Evolutionary conservation across 37 sponge, comb jelly and placozoan genomes (phyloP), one percentile per base, ranked within the genome.

Genomic region (Eunapius fragilis): DNA sequence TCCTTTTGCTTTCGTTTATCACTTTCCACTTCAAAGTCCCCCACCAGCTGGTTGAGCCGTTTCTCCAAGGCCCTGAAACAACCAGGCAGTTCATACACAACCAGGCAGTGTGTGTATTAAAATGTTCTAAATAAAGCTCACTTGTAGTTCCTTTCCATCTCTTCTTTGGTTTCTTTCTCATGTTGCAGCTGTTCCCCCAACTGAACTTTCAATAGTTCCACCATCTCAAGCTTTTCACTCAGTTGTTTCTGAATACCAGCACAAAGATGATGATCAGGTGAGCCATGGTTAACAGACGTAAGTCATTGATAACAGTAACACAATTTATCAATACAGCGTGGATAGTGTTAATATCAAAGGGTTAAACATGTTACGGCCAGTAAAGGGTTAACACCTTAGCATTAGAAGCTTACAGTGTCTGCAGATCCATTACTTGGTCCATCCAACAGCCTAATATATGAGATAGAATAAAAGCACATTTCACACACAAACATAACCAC

Each of bases 171-270:
- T 38, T 24, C 36, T 81, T 48, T 80, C 50, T 87, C 88, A 23
- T 91, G 85, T 25, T 58, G 23, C 27, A 92, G 74, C 73, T 80
- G n/a, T 30, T 84, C 93, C 34, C 88, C 93, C 25, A 88, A 86
- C n/a, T 33, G 11, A 2, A 69, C 50, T 74, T 88, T 84, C 25
- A 45, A 78, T 3, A 25, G 4, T 2, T 35, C 48, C 79, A 90
- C 67, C 70, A 79, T 82, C 6, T 83, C 90, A 75, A 93, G 75
- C 27, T 86, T 75, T 25, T 74, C 25, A 32, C 72, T 70, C n/a
- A 33, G 30, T 45, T 77, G 19, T 31, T 78, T 84, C 90, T 90
- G 90, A 24, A 6, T 76, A 50, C 28, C 6, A 82, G 11, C 38
- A 19, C 67, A 74, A 68, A 26, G 28, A 3, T 24, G 30, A 3